Conservation (phyloP, 2,113 vertebrate species). For the Rhegmatorhina hoffmannsi region DNA sequence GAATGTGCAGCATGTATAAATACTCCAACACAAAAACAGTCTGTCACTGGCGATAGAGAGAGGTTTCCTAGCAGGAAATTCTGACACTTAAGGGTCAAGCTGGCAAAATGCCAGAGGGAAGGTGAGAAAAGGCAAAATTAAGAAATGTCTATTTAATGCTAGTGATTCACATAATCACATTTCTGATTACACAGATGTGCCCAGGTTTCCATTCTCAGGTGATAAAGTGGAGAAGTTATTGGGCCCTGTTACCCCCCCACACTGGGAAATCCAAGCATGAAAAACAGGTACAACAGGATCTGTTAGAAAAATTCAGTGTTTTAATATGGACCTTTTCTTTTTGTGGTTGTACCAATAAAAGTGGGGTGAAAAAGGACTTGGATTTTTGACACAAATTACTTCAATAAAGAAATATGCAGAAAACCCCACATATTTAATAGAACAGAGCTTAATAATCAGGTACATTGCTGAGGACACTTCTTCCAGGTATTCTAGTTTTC, state of each 20-base stretch:
- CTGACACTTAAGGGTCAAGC: background rate
- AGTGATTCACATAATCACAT: background rate
- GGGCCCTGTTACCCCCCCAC: background rate
- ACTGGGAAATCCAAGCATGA: background rate
- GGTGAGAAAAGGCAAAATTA: background rate
- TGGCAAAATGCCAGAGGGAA: background rate
- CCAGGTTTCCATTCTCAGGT: background rate
- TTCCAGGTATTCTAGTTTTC: background rate
- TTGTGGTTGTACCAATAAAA: background rate
- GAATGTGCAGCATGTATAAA: slow-evolving; percentile 6
- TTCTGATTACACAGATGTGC: background rate
- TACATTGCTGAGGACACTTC: background rate
- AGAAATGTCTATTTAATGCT: background rate
- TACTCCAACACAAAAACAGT: slow-evolving; percentile 6
- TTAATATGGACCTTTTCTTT: background rate
- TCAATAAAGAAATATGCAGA: background rate
- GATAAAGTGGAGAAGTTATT: background rate
- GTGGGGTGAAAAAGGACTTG: background rate
- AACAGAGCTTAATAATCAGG: background rate
- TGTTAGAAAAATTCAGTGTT: background rate
- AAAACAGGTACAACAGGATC: background rate
- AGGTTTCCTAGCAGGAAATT: background rate
- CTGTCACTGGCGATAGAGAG: background rate
- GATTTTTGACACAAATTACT: background rate
- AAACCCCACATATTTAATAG: background rate